phyloP scores from a whole-genome alignment of 1,140 invertebrate genomes.

The Potamilus streckersoni region DNA sequence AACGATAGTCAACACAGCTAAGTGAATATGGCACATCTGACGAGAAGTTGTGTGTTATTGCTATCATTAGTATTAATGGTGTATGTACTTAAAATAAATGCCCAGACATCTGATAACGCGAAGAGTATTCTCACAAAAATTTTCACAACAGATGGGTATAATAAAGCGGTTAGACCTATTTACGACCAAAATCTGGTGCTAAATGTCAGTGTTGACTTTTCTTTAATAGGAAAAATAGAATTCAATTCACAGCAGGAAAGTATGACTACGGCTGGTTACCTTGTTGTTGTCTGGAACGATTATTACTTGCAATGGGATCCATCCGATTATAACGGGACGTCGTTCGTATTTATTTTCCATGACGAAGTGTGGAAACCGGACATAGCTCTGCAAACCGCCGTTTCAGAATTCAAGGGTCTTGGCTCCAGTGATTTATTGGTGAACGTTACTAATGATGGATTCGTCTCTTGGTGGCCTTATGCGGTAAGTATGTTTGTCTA shows the following conservation, averaged over 20 bases:
- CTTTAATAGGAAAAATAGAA: neutral
- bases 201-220: neutral
- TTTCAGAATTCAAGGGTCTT: constrained; percentile 11
- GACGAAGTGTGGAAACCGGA: constrained; percentile 14
- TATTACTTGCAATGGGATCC: constrained; percentile 2
- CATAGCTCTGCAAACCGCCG: constrained; percentile 9
- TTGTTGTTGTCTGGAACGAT: neutral
- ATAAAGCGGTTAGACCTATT: no score
- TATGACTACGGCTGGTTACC: neutral
- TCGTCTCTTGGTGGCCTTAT: constrained; percentile 5
- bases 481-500: neutral
- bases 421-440: constrained; percentile 2
- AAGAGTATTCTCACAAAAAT: no score
- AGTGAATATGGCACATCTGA: no score
- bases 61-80: no score
- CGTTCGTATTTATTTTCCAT: neutral
- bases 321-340: constrained; percentile 1
- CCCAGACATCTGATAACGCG: no score
- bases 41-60: no score
- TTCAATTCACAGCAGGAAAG: neutral
- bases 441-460: neutral
- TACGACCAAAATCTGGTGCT: no score
- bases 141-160: no score
- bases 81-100: no score
- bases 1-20: no score